These are phyloP conservation scores for Gymnarchus niloticus DNA, from an alignment of 2,113 vertebrate genomes.

Conservation along the genomic window DNA sequence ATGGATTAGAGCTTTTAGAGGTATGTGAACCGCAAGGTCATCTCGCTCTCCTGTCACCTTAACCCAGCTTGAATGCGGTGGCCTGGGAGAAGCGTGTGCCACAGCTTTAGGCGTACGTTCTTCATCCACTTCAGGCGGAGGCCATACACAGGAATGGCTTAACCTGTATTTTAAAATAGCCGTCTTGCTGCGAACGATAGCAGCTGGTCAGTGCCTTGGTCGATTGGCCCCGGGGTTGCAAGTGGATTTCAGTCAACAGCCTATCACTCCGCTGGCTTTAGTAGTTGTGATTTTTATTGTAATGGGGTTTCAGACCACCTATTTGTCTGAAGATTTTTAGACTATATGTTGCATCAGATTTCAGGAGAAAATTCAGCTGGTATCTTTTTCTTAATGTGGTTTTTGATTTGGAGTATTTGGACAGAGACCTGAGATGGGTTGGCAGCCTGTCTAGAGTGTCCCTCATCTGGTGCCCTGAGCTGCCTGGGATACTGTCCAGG, in stretches of 20 bases:
- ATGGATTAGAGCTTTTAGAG: not conserved
- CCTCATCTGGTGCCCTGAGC: no score
- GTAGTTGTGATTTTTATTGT: not conserved
- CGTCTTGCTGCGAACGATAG: not conserved
- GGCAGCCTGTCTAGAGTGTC: no score
- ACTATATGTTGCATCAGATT: not conserved
- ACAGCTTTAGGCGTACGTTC: not conserved
- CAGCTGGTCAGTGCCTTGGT: not conserved
- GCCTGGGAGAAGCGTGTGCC: not conserved
- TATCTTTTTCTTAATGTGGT: not conserved
- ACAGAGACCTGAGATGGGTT: no score
- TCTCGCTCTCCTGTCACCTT: not conserved
- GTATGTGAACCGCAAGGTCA: not conserved
- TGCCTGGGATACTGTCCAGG: no score
- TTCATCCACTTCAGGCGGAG: not conserved
- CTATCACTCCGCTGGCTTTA: not conserved
- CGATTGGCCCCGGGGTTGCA: not conserved
- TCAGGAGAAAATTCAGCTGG: no score
- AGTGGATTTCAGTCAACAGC: not conserved
- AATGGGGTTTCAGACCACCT: not conserved
- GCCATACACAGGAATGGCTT: not conserved
- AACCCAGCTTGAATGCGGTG: not conserved
- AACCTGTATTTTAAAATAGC: not conserved
- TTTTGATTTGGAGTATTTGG: not conserved
- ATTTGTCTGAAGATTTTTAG: not conserved